phyloP scores from a whole-genome alignment of 2,797 vertebrate species.

The Catharus ustulatus region DNA sequence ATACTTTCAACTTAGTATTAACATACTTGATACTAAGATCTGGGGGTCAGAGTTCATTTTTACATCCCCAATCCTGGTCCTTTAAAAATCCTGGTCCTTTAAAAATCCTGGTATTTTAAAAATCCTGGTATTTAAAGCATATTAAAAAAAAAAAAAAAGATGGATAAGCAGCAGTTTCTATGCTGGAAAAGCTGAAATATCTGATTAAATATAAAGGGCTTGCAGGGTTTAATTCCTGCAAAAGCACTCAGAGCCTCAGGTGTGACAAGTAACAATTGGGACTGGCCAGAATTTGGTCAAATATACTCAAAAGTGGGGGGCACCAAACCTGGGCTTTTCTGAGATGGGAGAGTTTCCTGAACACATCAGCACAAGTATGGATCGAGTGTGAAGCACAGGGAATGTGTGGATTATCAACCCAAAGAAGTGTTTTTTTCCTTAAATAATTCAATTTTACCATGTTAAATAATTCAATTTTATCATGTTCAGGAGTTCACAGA shows the following conservation, averaged over 20 bases:
- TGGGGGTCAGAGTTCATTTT: neutral
- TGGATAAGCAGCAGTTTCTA: neutral
- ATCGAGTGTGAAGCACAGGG: accelerated
- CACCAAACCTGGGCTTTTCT: neutral
- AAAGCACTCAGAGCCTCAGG: neutral
- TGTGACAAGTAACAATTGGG: neutral
- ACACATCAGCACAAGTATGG: no score
- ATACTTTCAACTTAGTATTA: neutral
- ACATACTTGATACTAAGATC: neutral
- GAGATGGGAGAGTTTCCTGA: neutral
- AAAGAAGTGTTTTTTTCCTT: neutral
- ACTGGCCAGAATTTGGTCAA: neutral
- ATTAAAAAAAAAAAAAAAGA: neutral
- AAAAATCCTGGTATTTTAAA: no score
- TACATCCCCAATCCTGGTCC: neutral
- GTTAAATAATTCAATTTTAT: neutral
- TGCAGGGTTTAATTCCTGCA: neutral
- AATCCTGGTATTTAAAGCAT: neutral
- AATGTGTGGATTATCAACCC: neutral
- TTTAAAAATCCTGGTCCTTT: no score
- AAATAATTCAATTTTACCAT: neutral
- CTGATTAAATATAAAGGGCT: neutral
- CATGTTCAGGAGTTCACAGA: neutral
- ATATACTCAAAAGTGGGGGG: neutral
- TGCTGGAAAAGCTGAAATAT: neutral